A percentile compares a stretch with the other conserved stretches of the same genome.
Evolutionary conservation across 2,888 invertebrate genomes (phyloP).

Genomic region (Amphipyra tragopoginis): DNA sequence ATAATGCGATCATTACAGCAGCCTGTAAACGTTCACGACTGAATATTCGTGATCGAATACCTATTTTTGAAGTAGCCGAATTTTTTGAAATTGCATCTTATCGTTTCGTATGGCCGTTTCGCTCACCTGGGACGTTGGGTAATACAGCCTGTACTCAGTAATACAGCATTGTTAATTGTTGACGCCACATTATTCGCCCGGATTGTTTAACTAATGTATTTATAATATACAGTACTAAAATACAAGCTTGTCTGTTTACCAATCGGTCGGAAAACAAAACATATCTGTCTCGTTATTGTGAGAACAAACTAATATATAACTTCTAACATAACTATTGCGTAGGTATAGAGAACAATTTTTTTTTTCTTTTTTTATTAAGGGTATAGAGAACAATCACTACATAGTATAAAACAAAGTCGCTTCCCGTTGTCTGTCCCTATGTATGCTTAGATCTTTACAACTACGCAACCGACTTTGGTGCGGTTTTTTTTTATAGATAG

Average conservation of each 20-base stretch:
- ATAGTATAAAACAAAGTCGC: no score
- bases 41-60: background rate
- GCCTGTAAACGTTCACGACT: background rate
- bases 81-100: background rate
- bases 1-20: background rate
- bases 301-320: conserved; percentile 32
- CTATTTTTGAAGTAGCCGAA: no score
- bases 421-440: no score
- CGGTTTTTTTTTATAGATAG: no score
- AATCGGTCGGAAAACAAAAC: conserved; percentile 30
- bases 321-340: no score
- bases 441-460: no score
- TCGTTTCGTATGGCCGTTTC: background rate
- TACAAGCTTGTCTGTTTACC: conserved; percentile 38
- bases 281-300: conserved; percentile 15
- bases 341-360: no score
- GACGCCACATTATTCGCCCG: conserved; percentile 48
- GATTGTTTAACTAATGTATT: conserved; percentile 48
- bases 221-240: conserved; percentile 35
- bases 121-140: background rate
- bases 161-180: conserved; percentile 60
- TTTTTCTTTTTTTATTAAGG: no score
- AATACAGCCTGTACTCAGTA: background rate
- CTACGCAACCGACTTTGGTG: no score
- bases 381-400: no score